phyloP scores from a whole-genome alignment of 2,888 invertebrate species.

The Idaea biselata region DNA sequence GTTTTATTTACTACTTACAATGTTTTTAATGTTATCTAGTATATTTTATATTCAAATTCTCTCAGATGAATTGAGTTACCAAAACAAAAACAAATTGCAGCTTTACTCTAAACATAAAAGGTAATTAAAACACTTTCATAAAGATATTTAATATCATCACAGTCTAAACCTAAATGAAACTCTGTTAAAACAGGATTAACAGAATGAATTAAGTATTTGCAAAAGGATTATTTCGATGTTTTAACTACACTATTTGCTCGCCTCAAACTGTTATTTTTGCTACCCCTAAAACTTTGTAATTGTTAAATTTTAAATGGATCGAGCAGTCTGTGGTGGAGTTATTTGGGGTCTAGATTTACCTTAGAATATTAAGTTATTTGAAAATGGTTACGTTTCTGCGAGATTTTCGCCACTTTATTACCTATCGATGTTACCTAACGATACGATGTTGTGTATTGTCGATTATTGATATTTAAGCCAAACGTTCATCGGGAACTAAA shows the following conservation, averaged over 20 bases:
- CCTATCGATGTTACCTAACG: too few species aligned
- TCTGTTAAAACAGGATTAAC: neutral
- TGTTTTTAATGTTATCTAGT: too few species aligned
- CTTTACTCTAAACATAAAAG: too few species aligned
- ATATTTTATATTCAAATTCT: too few species aligned
- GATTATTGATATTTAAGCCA: too few species aligned
- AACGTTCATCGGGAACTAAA: too few species aligned
- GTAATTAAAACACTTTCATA: too few species aligned
- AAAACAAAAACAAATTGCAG: too few species aligned
- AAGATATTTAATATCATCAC: neutral
- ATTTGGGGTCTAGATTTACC: constrained; percentile 3
- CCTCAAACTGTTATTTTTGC: neutral
- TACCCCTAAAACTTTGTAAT: neutral
- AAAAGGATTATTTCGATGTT: neutral
- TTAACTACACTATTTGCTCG: neutral
- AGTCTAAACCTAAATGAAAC: neutral
- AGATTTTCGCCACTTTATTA: neutral
- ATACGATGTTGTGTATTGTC: too few species aligned
- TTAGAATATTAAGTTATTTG: neutral
- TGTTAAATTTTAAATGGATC: neutral
- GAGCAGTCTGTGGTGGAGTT: constrained; percentile 8
- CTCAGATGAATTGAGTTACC: too few species aligned
- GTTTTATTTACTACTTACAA: too few species aligned
- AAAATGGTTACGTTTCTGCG: neutral
- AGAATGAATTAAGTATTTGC: constrained; percentile 1